Conservation (phyloP, 92 coral and sea anemone species). For the Porites cylindrica region DNA sequence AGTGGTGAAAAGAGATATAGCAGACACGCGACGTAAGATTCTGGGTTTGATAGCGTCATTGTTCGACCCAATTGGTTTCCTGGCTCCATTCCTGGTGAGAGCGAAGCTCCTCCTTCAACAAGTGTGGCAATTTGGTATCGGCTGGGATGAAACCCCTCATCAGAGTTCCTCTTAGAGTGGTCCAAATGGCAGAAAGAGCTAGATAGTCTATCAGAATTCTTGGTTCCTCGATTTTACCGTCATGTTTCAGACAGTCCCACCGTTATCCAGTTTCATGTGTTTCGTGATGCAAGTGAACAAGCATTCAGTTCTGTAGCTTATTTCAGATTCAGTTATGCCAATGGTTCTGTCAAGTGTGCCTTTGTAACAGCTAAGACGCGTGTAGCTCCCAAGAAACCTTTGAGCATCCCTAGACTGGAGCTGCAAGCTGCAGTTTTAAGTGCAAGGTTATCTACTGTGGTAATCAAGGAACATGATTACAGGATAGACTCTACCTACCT, state of each 20-base stretch:
- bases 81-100: conserved; percentile 68
- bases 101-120: conserved; percentile 60
- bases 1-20: conserved; percentile 16
- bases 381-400: conserved; percentile 66
- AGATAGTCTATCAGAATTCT: conserved; percentile 37
- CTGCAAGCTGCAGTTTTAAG: conserved; percentile 58
- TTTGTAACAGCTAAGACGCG: conserved; percentile 59
- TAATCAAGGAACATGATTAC: conserved; percentile 53
- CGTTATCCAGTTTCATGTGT: conserved; percentile 47
- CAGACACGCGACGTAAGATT: conserved; percentile 54
- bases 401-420: too few relatives aligned
- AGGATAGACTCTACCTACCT: conserved; percentile 26
- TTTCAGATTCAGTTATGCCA: conserved; percentile 35
- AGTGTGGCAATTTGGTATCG: conserved; percentile 61
- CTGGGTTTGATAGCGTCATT: conserved; percentile 67
- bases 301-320: conserved; percentile 60
- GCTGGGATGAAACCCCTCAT: conserved; percentile 52
- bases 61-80: conserved; percentile 71
- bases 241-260: conserved; percentile 1
- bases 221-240: conserved; percentile 55
- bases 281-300: conserved; percentile 67
- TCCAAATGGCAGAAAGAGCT: conserved; percentile 56
- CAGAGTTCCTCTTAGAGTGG: conserved; percentile 59
- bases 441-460: conserved; percentile 34
- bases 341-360: conserved; percentile 33